These are phyloP conservation scores for Erebia epiphron DNA, from an alignment of 2,888 invertebrate genomes.

Conservation along the genomic window DNA sequence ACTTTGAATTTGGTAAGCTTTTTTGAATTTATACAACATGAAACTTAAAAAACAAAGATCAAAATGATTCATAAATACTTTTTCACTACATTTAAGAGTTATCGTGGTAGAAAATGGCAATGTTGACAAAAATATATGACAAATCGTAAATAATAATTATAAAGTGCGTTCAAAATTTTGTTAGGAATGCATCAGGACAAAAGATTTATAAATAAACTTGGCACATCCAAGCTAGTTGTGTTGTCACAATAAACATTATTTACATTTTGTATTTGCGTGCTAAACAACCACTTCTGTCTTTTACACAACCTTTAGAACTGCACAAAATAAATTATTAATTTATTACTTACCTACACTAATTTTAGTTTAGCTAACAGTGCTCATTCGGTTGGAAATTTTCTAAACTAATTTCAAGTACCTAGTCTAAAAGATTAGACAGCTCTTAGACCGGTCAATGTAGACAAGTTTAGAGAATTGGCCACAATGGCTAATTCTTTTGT, in stretches of 20 bases:
- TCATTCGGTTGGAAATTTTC: not conserved
- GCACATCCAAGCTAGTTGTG: constrained; percentile 5
- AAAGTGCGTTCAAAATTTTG: not conserved
- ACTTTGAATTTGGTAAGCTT: not conserved
- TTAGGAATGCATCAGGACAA: constrained; percentile 11
- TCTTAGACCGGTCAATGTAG: too few relatives aligned
- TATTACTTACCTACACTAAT: not conserved
- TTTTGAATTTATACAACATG: too few relatives aligned
- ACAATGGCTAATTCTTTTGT: too few relatives aligned
- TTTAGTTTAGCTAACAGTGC: not conserved
- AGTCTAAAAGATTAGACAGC: too few relatives aligned
- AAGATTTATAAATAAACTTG: constrained; percentile 27
- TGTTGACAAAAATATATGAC: not conserved
- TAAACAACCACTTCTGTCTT: constrained; percentile 6
- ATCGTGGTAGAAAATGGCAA: not conserved
- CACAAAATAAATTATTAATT: not conserved
- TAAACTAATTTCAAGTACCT: too few relatives aligned
- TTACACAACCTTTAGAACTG: constrained; percentile 4
- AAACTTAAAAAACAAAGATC: too few relatives aligned
- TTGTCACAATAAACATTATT: constrained; percentile 14
- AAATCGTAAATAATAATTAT: not conserved
- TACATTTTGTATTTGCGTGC: not conserved
- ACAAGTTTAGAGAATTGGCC: too few relatives aligned
- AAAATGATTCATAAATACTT: too few relatives aligned
- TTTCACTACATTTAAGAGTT: not conserved